Conservation (phyloP, 2,113 vertebrate genomes). For the Serranochromis macrocephalus region DNA sequence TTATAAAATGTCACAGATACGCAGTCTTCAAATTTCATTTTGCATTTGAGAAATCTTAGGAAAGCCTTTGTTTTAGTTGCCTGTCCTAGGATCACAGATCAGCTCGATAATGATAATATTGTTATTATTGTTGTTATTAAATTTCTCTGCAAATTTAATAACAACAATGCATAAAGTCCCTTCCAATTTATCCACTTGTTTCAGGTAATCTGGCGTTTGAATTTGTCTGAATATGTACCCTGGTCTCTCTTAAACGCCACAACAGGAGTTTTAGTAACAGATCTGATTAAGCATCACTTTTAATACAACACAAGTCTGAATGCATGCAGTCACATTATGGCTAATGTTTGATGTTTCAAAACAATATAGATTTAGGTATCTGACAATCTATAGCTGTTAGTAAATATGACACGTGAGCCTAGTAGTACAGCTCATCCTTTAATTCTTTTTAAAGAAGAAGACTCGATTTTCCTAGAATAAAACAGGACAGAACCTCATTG, state of each 20-base stretch:
- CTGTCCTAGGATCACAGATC: neutral
- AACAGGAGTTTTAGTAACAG: neutral
- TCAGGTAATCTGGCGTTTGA: neutral
- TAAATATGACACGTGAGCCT: neutral
- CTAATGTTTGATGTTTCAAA: neutral
- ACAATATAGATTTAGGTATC: neutral
- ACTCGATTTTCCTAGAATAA: neutral
- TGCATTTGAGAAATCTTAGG: neutral
- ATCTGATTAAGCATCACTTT: neutral
- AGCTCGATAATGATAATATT: neutral
- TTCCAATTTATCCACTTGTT: neutral
- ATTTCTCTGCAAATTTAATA: neutral
- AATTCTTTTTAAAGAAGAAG: neutral
- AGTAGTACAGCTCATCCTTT: neutral
- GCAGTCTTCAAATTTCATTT: slow-evolving; percentile 21
- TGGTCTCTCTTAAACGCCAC: neutral
- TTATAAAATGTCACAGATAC: slow-evolving; percentile 41
- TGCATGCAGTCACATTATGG: neutral
- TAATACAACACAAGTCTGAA: neutral
- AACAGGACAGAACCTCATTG: neutral
- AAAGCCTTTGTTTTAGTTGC: neutral
- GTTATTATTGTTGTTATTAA: neutral
- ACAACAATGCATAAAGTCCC: neutral
- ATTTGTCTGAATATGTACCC: neutral
- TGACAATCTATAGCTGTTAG: neutral